Base-by-base conservation (phyloP, 2,888 invertebrate species). In the Cephus sareptanus region DNA sequence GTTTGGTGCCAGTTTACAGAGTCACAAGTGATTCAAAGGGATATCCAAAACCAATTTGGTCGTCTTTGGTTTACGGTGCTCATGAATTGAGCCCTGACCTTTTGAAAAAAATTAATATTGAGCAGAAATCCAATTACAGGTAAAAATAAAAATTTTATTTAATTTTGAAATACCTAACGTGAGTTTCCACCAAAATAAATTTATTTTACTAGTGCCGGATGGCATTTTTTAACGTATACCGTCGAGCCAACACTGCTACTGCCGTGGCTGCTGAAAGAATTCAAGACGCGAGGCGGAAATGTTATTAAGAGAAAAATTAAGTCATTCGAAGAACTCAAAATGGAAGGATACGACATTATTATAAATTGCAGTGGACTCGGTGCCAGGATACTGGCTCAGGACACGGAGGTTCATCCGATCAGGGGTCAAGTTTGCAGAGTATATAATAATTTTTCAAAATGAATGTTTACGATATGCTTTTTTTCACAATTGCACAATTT, bases 341-440 rank as follows among this genome's bases (percentile, higher is more conserved):
- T 87, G 30, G 91, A 90, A 40, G 90, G 91, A 0, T 95, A 92
- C 85, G 95, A 96, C 87, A 92, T 96, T 0, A 92, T 97, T n/a
- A 93, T 97, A 73, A 97, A 97, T 89, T 97, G 97, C 84, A 93
- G 94, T 1, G 97, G 96, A 2, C 87, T 97, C 0, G 94, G 94
- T 1, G 94, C 97, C 0, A 92, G 92, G 82, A 82, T 92, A 12
- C 89, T 97, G 0, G 93, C 94, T 0, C 92, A 93, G 0, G 97
- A 97, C 92, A 83, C 90, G 0, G 88, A 89, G 68, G 92, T 96
- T 75, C 91, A 92, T 77, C 94, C 97, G 1, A 94, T 96, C 74
- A 93, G 97, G 82, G 97, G 97, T 11, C 97, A 97, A 92, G 93
- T 97, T 68, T 89, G 93, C 1, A 93, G 94, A 89, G 95, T 95